Evolutionary conservation across 2,113 vertebrate species (phyloP), one percentile per base, ranked within the genome.

Genomic region (Caranx melampygus): DNA sequence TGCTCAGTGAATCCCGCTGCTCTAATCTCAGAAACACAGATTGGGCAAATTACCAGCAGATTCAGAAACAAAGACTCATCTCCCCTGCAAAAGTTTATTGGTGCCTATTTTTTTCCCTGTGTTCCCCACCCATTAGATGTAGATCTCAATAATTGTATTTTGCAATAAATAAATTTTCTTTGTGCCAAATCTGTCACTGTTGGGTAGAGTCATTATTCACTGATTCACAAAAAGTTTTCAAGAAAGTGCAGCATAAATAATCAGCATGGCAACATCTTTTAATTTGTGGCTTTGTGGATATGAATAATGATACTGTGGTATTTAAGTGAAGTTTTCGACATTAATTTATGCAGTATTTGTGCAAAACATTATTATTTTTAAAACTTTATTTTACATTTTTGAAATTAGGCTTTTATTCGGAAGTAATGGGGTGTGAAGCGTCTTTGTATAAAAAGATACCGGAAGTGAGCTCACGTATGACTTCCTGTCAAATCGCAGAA

Each of bases 81-180:
- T 40, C 6, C 20, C 12, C 31, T 81, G 11, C 18, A 52, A 66
- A 6, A 59, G 12, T 47, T 14, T 6, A 45, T 5, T 60, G 60
- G 55, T 88, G 88, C 87, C 72, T 64, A 11, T 67, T 72, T 34
- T n/a, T 44, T 57, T 49, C 55, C 52, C n/a, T 16, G 31, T 88
- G 60, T 87, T 63, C 59, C 20, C 51, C 64, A 60, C 61, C 35
- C 62, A 37, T 69, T 31, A 37, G 31, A 64, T 64, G 79, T 83
- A 75, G 61, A 71, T 73, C 85, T 80, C 64, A 84, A 81, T 84
- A 88, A 91, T 90, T 89, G 82, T 89, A 62, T 88, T 87, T 91
- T 86, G 85, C 79, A 89, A 44, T 75, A 52, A 82, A 86, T 79
- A 70, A 3, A 78, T 14, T 14, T 45, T 18, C 20, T 51, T 66